Percentiles rank a stretch among this genome's conserved stretches.
phyloP scores from a whole-genome alignment of 1,140 invertebrate genomes.

The Phymastichus coffea region DNA sequence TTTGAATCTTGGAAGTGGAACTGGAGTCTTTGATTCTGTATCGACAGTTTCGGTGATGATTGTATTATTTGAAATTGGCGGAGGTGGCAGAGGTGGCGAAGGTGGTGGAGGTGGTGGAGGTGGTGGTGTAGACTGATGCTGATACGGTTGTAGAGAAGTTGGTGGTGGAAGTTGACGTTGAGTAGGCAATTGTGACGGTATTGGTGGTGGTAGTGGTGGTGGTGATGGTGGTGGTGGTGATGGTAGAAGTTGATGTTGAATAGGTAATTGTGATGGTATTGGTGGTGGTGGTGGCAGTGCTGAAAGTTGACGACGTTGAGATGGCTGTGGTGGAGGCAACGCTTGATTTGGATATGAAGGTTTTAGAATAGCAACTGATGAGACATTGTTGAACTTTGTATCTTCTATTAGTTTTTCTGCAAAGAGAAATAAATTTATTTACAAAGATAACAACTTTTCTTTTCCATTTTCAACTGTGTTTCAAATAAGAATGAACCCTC shows the following conservation, averaged over 20 bases:
- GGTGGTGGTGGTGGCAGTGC: not conserved
- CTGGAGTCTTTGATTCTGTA: not conserved
- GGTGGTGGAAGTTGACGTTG: not conserved
- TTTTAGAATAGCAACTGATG: too few species aligned
- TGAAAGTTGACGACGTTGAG: not conserved
- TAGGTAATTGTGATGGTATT: not conserved
- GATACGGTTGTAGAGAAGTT: not conserved
- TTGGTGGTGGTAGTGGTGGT: not conserved
- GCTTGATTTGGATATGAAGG: too few species aligned
- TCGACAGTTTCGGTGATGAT: not conserved
- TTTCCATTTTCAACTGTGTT: too few species aligned
- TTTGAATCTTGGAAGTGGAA: slow-evolving; percentile 25
- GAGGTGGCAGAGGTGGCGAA: not conserved
- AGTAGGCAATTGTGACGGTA: not conserved
- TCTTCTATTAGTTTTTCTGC: not conserved
- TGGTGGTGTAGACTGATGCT: not conserved
- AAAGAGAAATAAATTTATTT: too few species aligned
- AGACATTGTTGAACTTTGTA: not conserved
- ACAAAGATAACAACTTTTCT: too few species aligned
- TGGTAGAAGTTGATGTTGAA: not conserved
- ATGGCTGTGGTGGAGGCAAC: too few species aligned
- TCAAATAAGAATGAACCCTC: too few species aligned
- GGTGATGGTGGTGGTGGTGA: not conserved
- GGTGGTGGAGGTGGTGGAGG: not conserved
- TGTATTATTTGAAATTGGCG: not conserved